Evolutionary conservation across 2,888 invertebrate species (phyloP).

Genomic region (Isotomurus palustris): DNA sequence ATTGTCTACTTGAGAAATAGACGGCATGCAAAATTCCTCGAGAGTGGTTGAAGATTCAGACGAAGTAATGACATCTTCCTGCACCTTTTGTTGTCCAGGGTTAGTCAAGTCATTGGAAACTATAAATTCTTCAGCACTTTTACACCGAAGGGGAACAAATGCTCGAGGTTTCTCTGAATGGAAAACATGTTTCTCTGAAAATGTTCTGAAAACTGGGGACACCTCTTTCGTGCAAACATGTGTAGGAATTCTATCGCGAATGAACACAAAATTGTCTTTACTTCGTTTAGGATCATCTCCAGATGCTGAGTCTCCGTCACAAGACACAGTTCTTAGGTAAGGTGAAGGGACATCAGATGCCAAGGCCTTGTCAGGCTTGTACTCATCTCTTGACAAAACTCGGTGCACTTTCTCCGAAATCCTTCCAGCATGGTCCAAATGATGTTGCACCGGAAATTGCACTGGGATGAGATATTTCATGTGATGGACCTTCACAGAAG

Average conservation of each 20-base stretch:
- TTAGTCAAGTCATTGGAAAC: slow-evolving; percentile 10
- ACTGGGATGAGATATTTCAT: slow-evolving; percentile 36
- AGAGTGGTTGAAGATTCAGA: neutral
- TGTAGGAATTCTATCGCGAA: slow-evolving; percentile 23
- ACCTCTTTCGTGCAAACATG: slow-evolving; percentile 20
- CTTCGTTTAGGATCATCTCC: no score
- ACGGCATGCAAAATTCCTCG: neutral
- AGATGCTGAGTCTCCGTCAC: slow-evolving; percentile 4
- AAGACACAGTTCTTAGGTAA: neutral
- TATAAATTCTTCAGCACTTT: slow-evolving; percentile 14
- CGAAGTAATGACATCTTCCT: neutral
- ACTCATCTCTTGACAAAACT: slow-evolving; percentile 17
- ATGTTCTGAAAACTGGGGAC: neutral
- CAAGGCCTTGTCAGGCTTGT: slow-evolving; percentile 1
- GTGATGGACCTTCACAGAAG: slow-evolving; percentile 29
- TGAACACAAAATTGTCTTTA: no score
- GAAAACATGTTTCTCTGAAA: slow-evolving; percentile 7
- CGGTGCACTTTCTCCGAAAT: slow-evolving; percentile 39
- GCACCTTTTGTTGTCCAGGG: no score
- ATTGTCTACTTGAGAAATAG: no score
- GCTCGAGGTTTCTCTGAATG: neutral
- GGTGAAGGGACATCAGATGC: neutral
- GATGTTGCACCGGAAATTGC: slow-evolving; percentile 27
- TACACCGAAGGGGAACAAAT: neutral
- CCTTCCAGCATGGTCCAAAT: slow-evolving; percentile 34